These are phyloP conservation scores for Oasisia sp. DNA, from an alignment of 2,888 invertebrate genomes.

Conservation along the genomic window DNA sequence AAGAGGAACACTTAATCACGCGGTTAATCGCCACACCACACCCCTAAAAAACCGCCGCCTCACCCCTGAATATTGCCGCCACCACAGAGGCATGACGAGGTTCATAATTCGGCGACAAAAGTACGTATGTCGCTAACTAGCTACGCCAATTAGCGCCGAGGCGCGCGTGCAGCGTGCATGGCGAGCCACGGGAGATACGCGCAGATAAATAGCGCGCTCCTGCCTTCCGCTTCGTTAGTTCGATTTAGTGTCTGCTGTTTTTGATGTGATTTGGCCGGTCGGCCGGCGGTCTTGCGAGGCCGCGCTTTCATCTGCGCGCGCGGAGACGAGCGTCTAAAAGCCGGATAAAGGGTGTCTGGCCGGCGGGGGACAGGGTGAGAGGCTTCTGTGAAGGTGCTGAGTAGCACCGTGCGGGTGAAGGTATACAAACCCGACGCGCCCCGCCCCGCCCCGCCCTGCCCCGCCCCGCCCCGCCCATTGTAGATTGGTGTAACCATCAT, in stretches of 20 bases:
- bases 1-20: no score
- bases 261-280: not conserved
- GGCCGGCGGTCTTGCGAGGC: not conserved
- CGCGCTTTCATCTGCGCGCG: no score
- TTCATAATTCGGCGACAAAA: not conserved
- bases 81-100: not conserved
- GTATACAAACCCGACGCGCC: no score
- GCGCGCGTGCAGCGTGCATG: not conserved
- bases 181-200: not conserved
- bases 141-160: not conserved
- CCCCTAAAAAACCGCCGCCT: not conserved
- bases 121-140: not conserved
- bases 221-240: not conserved
- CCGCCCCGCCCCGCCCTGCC: no score
- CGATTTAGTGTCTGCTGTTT: not conserved
- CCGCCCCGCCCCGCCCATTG: no score
- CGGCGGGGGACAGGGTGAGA: no score
- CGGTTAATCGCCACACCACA: no score
- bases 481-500: not conserved
- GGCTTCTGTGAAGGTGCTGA: no score
- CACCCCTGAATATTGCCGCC: not conserved
- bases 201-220: not conserved
- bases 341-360: no score
- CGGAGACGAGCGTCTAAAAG: no score
- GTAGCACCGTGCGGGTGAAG: no score